A percentile compares a stretch with the other conserved stretches of the same genome.
Evolutionary conservation across 1,140 invertebrate species (phyloP).

Genomic region (Drosophila nannoptera): DNA sequence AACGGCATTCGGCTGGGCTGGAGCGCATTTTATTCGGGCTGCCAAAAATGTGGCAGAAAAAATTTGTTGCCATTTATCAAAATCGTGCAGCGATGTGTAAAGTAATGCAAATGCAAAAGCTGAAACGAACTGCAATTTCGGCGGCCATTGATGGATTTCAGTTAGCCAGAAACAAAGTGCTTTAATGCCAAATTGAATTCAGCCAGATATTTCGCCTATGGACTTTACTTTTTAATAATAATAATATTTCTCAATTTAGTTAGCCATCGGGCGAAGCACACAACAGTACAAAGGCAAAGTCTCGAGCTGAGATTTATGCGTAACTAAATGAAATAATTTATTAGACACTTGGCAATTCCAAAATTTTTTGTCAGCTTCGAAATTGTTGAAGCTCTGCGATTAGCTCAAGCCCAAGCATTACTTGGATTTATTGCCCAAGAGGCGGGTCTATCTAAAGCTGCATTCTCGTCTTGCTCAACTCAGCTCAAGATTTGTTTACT

Average conservation of each 20-base stretch:
- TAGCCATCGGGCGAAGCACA: too few species aligned
- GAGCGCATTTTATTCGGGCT: slow-evolving; percentile 54
- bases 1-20: slow-evolving; percentile 55
- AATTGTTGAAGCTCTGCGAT: too few species aligned
- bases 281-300: too few species aligned
- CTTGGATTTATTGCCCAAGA: background rate
- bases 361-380: too few species aligned
- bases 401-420: too few species aligned
- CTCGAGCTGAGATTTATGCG: too few species aligned
- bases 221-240: background rate
- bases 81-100: slow-evolving; percentile 59
- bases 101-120: slow-evolving; percentile 36
- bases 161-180: background rate
- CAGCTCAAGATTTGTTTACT: slow-evolving; percentile 23
- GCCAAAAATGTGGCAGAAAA: slow-evolving; percentile 22
- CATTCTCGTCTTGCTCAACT: slow-evolving; percentile 10
- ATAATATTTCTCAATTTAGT: too few species aligned
- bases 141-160: slow-evolving; percentile 29
- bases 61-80: slow-evolving; percentile 59
- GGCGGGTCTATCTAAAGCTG: background rate
- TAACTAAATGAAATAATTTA: too few species aligned
- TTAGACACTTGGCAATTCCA: too few species aligned
- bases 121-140: slow-evolving; percentile 26
- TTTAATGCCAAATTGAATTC: background rate
- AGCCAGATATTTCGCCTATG: background rate